Conservation (phyloP, 2,113 vertebrate genomes). For the Prunella himalayana region DNA sequence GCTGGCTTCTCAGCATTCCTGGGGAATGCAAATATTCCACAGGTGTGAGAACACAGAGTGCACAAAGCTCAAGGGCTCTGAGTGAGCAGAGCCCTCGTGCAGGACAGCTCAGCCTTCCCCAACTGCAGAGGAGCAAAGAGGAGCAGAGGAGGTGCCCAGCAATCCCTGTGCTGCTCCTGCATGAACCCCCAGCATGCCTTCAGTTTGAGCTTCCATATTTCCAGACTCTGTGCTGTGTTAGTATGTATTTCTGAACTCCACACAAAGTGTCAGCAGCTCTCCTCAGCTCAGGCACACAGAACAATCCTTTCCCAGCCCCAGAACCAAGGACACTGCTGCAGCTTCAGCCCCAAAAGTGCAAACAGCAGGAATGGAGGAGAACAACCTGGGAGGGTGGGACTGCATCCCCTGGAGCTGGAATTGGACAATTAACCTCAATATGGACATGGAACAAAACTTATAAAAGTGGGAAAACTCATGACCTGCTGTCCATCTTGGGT, state of each 20-base stretch:
- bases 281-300: no score
- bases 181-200: accelerated
- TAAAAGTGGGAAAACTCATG: neutral
- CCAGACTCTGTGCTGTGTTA: accelerated
- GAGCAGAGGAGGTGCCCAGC: neutral
- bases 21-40: neutral
- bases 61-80: neutral
- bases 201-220: accelerated
- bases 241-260: neutral
- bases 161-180: neutral
- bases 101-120: neutral
- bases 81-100: accelerated
- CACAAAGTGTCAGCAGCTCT: accelerated
- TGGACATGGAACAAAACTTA: neutral
- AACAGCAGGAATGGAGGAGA: neutral
- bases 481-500: neutral
- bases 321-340: neutral
- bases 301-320: neutral
- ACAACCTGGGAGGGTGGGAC: neutral
- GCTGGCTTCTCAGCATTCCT: neutral
- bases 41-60: neutral
- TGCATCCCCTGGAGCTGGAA: neutral
- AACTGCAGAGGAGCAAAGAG: neutral
- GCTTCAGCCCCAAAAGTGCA: neutral
- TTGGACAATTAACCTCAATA: neutral